phyloP scores from a whole-genome alignment of 2,113 vertebrate species.

The Sinocyclocheilus anshuiensis region DNA sequence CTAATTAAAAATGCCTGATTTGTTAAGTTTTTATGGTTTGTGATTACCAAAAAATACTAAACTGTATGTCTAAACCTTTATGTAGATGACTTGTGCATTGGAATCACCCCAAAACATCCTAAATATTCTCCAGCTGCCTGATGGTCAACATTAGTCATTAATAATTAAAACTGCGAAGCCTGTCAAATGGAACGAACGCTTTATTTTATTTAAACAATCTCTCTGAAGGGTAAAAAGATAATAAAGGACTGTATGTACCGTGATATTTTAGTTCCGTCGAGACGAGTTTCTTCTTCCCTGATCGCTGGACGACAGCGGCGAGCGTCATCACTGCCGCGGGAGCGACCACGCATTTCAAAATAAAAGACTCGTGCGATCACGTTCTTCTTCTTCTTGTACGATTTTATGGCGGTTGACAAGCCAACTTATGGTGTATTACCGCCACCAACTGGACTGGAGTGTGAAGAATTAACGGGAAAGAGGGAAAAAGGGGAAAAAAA shows the following conservation, averaged over 20 bases:
- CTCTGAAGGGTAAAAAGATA: neutral
- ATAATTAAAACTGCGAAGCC: neutral
- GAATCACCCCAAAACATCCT: neutral
- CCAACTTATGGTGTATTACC: too few relatives aligned
- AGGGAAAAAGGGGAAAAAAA: too few relatives aligned
- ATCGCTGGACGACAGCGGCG: neutral
- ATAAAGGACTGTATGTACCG: neutral
- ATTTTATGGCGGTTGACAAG: too few relatives aligned
- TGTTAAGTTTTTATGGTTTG: neutral
- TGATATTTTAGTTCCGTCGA: neutral
- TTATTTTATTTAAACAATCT: neutral
- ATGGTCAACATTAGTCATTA: neutral
- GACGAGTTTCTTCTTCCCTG: neutral
- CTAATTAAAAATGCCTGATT: neutral
- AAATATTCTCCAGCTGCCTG: neutral
- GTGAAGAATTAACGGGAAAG: too few relatives aligned
- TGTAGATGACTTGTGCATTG: neutral
- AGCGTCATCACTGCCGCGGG: slow-evolving; percentile 10
- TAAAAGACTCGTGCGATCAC: neutral
- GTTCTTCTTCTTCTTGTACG: too few relatives aligned
- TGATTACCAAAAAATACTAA: neutral
- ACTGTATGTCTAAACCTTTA: neutral
- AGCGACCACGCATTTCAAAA: slow-evolving; percentile 26
- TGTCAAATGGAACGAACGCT: neutral
- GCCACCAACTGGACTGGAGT: too few relatives aligned